Evolutionary conservation across 2,113 vertebrate genomes (phyloP).

Genomic region (Tragelaphus imberbis): DNA sequence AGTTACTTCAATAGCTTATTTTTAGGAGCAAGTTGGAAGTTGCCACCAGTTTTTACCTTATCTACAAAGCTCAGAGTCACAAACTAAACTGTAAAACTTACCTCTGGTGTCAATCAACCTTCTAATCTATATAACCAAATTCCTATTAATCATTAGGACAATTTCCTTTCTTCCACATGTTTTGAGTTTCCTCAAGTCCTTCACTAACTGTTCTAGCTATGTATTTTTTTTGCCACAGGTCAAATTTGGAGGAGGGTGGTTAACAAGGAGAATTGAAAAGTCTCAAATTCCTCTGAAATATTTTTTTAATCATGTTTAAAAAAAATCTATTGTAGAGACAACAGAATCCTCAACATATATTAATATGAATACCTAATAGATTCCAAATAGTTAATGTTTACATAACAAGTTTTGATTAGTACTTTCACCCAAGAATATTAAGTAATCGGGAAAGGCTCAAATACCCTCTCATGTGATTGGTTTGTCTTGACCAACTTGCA

Average conservation of each 20-base stretch:
- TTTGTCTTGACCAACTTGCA: neutral
- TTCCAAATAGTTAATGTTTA: neutral
- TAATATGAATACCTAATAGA: neutral
- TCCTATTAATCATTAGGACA: constrained; percentile 35
- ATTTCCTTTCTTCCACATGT: constrained; percentile 45
- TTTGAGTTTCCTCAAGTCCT: neutral
- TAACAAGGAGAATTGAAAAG: neutral
- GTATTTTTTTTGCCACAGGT: neutral
- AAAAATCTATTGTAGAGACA: neutral
- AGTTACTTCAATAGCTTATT: constrained; percentile 59
- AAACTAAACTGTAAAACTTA: constrained; percentile 28
- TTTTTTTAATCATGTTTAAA: neutral
- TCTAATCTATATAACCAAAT: constrained; percentile 53
- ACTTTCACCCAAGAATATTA: neutral
- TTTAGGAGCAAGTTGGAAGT: constrained; percentile 62
- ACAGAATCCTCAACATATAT: neutral
- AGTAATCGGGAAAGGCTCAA: neutral
- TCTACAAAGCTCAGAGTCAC: constrained; percentile 59
- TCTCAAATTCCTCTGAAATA: constrained; percentile 1
- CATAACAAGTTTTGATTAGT: neutral
- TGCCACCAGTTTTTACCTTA: constrained; percentile 29
- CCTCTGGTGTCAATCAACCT: constrained; percentile 37
- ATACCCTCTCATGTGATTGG: neutral
- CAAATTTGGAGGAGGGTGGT: neutral
- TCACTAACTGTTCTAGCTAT: neutral